Conservation (phyloP, 1,140 invertebrate species). For the Macrocentrus cingulum region DNA sequence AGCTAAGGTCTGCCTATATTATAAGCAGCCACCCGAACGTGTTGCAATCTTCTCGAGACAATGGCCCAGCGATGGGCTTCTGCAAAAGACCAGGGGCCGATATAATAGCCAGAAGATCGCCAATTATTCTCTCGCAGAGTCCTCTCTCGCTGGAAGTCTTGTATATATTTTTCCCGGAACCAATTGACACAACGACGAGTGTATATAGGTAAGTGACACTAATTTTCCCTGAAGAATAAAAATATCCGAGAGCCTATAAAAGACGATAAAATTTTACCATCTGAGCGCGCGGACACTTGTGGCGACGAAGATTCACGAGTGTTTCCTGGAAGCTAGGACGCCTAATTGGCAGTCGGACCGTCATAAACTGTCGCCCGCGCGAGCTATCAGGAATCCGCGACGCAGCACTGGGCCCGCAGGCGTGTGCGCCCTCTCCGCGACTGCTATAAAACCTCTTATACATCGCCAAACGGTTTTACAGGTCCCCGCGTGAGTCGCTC, state of each 20-base stretch:
- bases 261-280: conserved; percentile 7
- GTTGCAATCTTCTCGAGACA: conserved; percentile 59
- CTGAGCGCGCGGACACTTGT: no score
- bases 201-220: neutral
- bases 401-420: no score
- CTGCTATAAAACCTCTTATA: conserved; percentile 4
- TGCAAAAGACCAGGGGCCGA: conserved; percentile 50
- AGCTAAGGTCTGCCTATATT: conserved; percentile 47
- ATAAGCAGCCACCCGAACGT: conserved; percentile 54
- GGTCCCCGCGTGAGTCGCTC: conserved; percentile 22
- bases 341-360: conserved; percentile 53
- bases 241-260: no score
- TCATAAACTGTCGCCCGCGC: conserved; percentile 61
- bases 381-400: no score
- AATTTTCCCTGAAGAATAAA: no score
- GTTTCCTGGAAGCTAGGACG: conserved; percentile 52
- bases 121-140: conserved; percentile 22
- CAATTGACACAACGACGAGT: neutral
- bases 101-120: conserved; percentile 51
- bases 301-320: conserved; percentile 29
- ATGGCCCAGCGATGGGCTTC: conserved; percentile 44
- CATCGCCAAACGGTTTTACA: conserved; percentile 21
- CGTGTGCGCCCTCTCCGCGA: neutral
- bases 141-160: conserved; percentile 2
- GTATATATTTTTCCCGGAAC: neutral